Conservation (phyloP, 2,797 vertebrate species). For the Smutsia gigantea region DNA sequence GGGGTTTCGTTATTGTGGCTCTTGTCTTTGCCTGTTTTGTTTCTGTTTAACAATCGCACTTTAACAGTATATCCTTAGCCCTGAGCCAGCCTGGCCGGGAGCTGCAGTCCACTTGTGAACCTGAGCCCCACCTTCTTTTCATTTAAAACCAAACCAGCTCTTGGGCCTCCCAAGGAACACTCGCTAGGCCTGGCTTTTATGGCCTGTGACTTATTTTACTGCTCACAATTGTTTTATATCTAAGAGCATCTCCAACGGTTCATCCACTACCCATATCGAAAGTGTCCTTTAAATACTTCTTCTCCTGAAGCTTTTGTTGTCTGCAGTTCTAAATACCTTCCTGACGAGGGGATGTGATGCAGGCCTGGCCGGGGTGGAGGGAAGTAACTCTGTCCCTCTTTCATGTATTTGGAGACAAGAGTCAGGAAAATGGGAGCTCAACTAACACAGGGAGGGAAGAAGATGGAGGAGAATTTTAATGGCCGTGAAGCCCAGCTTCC, state of each 20-base stretch:
- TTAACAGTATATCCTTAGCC: background rate
- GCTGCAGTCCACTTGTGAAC: background rate
- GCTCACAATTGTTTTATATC: background rate
- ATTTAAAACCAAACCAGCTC: background rate
- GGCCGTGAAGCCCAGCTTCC: background rate
- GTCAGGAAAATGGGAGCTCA: background rate
- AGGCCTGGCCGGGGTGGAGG: background rate
- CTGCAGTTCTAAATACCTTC: background rate
- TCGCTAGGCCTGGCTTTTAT: background rate
- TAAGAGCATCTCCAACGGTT: slow-evolving; percentile 45
- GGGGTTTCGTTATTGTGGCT: background rate
- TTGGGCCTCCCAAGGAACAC: background rate
- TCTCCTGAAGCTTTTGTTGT: background rate
- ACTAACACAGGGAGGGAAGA: background rate
- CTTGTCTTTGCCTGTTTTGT: background rate
- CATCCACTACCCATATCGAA: background rate
- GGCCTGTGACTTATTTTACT: slow-evolving; percentile 38
- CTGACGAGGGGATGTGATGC: background rate
- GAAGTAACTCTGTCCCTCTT: background rate
- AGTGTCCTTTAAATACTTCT: slow-evolving; percentile 32
- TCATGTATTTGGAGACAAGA: background rate
- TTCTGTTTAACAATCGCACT: background rate
- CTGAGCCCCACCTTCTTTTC: background rate
- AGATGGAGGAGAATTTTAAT: background rate
- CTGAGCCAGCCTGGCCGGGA: background rate